Evolutionary conservation across 2,113 vertebrate species (phyloP), one percentile per base, ranked within the genome.

Genomic region (Ceratotherium simum): DNA sequence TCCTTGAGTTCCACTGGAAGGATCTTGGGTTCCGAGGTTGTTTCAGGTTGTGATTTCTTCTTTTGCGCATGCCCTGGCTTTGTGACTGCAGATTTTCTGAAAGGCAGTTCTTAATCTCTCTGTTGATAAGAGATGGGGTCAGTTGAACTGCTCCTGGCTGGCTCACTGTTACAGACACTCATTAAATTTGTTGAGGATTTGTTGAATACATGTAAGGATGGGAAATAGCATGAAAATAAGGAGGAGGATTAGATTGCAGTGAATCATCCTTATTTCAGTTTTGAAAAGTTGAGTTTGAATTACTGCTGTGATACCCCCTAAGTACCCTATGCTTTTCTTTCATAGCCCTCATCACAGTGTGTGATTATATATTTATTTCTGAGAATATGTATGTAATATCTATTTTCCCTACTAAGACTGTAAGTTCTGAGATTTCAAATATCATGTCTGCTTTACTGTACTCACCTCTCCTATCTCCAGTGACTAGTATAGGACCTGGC

Each of bases 221-320:
- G 60, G 73, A 60, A 82, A 92, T 95, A 56, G 78, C 17, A 79
- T 65, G 86, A 90, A 80, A 94, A 94, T 46, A 62, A 62, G 46
- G 51, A 91, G 20, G 21, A 93, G 67, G 60, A 25, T 48, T 60
- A 62, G 81, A 93, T 75, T 85, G 25, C 33, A 70, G 51, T 33
- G 20, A 95, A 51, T 60, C 17, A 13, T 90, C 29, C 83, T 86
- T 67, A 75, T 60, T 95, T 90, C 8, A 42, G 25, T 85, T 84
- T 73, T 89, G 70, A 85, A 62, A 72, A 69, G 72, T 62, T 78
- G 73, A 80, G 6, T 73, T 75, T 78, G 73, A 90, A 33, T 70
- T 81, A 17, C 54, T 42, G 21, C 21, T 60, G 9, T 33, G 17
- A 88, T 76, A 39, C 2, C 11, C 17, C 17, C 23, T 88, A 33